Conservation (phyloP, 1,140 invertebrate species). For the Batillaria attramentaria region DNA sequence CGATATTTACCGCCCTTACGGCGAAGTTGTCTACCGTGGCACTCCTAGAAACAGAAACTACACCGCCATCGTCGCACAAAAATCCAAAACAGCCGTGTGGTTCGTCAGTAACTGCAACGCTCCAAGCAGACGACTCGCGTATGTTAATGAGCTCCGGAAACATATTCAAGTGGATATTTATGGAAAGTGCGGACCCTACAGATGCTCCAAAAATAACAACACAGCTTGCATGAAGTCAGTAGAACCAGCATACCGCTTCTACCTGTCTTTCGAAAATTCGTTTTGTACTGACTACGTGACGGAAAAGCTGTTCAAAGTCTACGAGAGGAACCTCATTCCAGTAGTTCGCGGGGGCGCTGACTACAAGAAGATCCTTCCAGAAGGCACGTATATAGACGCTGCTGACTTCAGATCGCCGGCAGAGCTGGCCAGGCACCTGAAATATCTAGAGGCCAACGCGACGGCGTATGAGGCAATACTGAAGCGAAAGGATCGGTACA, state of each 20-base stretch:
- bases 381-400: slow-evolving; percentile 92
- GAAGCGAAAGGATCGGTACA: no score
- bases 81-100: slow-evolving; percentile 71
- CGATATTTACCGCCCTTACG: slow-evolving; percentile 95
- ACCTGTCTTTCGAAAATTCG: slow-evolving; percentile 69
- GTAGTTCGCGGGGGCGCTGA: slow-evolving; percentile 75
- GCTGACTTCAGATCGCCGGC: slow-evolving; percentile 92
- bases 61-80: slow-evolving; percentile 52
- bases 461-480: slow-evolving; percentile 55
- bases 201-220: slow-evolving; percentile 77
- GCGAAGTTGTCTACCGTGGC: slow-evolving; percentile 74
- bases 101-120: slow-evolving; percentile 76
- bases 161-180: slow-evolving; percentile 80
- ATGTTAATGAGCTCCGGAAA: slow-evolving; percentile 74
- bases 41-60: slow-evolving; percentile 6
- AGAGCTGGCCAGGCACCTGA: slow-evolving; percentile 89
- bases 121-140: slow-evolving; percentile 74
- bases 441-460: slow-evolving; percentile 71
- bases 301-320: slow-evolving; percentile 64
- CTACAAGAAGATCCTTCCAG: slow-evolving; percentile 67
- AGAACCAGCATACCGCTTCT: slow-evolving; percentile 83
- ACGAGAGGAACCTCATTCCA: slow-evolving; percentile 66
- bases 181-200: slow-evolving; percentile 75
- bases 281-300: slow-evolving; percentile 69
- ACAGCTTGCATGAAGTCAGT: slow-evolving; percentile 90